Conservation (phyloP, 1,140 invertebrate genomes). For the Epicauta chinensis region DNA sequence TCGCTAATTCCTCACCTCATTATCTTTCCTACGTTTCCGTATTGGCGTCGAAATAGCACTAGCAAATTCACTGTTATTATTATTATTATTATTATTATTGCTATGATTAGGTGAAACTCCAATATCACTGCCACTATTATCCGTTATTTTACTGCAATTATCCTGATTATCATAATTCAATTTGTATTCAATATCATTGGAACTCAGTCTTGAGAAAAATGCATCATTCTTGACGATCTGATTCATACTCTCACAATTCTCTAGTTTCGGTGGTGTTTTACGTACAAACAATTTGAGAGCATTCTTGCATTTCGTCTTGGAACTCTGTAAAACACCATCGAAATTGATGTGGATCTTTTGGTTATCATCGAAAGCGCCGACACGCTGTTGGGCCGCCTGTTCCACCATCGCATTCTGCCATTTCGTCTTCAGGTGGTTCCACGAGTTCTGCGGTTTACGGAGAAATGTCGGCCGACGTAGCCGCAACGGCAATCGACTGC, state of each 20-base stretch:
- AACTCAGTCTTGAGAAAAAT: conserved; percentile 29
- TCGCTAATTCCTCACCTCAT: not conserved
- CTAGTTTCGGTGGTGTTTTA: conserved; percentile 34
- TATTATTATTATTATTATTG: too few species aligned
- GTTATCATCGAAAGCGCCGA: conserved; percentile 33
- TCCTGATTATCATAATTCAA: conserved; percentile 24
- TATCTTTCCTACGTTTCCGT: too few species aligned
- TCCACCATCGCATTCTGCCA: conserved; percentile 35
- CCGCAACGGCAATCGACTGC: conserved; percentile 28
- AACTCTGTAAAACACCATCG: conserved; percentile 38
- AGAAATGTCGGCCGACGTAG: conserved; percentile 28
- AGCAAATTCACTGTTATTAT: too few species aligned
- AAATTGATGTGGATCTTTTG: conserved; percentile 34
- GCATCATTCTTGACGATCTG: conserved; percentile 30
- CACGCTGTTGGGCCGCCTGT: conserved; percentile 35
- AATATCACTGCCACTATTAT: conserved; percentile 9
- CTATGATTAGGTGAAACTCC: not conserved
- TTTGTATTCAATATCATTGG: conserved; percentile 38
- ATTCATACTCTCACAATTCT: conserved; percentile 19
- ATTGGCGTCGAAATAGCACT: too few species aligned
- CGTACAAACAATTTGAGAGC: conserved; percentile 27
- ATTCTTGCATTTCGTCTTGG: conserved; percentile 38
- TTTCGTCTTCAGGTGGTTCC: conserved; percentile 36
- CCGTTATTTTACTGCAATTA: conserved; percentile 13
- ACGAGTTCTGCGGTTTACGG: conserved; percentile 29